These are phyloP conservation scores for Drosophila tripunctata DNA, from an alignment of 2,888 invertebrate genomes.

Conservation along the genomic window DNA sequence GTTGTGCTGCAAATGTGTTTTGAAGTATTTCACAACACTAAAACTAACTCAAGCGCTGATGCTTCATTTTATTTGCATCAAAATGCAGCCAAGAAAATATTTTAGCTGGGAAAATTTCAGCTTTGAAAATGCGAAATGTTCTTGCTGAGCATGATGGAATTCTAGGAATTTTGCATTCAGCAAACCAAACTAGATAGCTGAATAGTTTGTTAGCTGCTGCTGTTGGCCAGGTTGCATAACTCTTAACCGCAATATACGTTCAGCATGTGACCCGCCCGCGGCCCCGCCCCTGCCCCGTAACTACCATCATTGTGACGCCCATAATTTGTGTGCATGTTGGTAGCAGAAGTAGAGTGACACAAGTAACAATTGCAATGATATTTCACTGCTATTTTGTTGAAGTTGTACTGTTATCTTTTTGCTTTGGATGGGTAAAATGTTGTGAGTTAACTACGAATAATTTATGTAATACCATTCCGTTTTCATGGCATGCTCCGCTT, in stretches of 20 bases:
- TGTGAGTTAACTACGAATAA: constrained; percentile 29
- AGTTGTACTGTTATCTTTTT: background rate
- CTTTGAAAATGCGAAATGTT: background rate
- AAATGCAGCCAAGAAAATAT: background rate
- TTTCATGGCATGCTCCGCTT: constrained; percentile 69
- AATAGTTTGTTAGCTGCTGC: constrained; percentile 14
- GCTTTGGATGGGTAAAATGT: constrained; percentile 3
- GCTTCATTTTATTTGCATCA: background rate
- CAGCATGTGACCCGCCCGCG: background rate
- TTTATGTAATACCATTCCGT: constrained; percentile 68
- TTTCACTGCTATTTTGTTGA: constrained; percentile 19
- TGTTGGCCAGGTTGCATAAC: constrained; percentile 40
- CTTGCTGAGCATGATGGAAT: background rate
- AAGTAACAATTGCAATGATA: constrained; percentile 18
- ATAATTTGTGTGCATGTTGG: constrained; percentile 45
- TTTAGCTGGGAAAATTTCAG: background rate
- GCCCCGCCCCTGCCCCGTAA: background rate
- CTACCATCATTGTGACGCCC: background rate
- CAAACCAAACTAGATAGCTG: background rate
- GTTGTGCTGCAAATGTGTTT: background rate
- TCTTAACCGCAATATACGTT: constrained; percentile 30
- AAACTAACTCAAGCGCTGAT: background rate
- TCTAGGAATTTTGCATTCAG: constrained; percentile 1
- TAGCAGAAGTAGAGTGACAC: constrained; percentile 27
- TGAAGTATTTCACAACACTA: background rate